Conservation (phyloP, 1,140 invertebrate genomes). For the Araneus ventricosus region DNA sequence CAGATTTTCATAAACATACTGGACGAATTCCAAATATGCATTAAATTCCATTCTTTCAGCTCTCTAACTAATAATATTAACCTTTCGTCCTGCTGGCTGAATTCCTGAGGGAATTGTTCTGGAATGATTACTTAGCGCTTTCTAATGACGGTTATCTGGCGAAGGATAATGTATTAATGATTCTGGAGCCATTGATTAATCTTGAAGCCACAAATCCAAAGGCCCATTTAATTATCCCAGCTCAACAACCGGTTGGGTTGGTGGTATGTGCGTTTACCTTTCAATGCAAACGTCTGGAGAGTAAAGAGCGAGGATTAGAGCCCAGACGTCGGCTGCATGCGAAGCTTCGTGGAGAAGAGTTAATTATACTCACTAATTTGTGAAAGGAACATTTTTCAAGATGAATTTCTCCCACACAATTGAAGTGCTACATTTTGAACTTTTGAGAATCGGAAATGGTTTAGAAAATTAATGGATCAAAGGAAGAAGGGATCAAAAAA, state of each 20-base stretch:
- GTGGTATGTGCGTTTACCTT: neutral
- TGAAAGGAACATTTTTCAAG: too few relatives aligned
- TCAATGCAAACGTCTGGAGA: neutral
- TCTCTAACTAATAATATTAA: neutral
- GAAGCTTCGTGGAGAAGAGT: neutral
- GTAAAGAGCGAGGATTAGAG: neutral
- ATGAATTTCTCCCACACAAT: too few relatives aligned
- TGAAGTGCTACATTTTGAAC: too few relatives aligned
- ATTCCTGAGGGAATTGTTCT: neutral
- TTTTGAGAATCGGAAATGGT: too few relatives aligned
- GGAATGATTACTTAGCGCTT: conserved; percentile 16
- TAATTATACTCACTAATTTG: neutral
- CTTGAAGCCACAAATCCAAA: conserved; percentile 20
- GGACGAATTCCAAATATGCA: too few relatives aligned
- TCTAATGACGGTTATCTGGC: conserved; percentile 37
- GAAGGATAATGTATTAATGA: conserved; percentile 32
- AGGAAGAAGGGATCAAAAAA: too few relatives aligned
- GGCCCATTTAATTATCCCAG: conserved; percentile 26
- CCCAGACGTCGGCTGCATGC: neutral
- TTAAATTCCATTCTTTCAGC: too few relatives aligned
- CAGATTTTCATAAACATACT: too few relatives aligned
- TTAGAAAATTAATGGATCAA: too few relatives aligned
- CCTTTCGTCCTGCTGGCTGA: neutral
- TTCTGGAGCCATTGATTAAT: conserved; percentile 20
- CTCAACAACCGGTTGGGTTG: neutral